Evolutionary conservation across 2,888 invertebrate genomes (phyloP), one percentile per base, ranked within the genome.

Genomic region (Autographa gamma): DNA sequence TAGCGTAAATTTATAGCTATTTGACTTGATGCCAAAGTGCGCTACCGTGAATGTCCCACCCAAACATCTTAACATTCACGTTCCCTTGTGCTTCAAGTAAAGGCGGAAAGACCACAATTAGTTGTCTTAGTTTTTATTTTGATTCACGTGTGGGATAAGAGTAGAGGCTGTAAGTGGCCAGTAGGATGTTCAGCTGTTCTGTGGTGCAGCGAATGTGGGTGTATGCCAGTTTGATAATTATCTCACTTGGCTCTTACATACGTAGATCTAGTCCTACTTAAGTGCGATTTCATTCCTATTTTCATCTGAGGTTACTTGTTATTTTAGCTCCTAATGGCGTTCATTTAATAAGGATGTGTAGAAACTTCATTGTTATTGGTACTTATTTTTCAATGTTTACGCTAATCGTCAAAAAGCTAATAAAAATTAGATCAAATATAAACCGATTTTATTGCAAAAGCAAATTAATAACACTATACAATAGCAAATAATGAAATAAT

Each of bases 401-500:
- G 34, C 34, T 34, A 34, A 11, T 38, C n/a, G 6, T 16, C 16
- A 48, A n/a, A 48, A 1, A 48, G 3, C 25, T 25, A 3, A 25
- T 25, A 3, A 25, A 25, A 25, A 25, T 25, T 25, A 1, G 3
- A 25, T 25, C 2, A 25, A 25, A 25, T 25, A 25, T 25, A 43
- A 14, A 43, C 3, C 43, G 16, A 16, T 18, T 54, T 19, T 1
- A 19, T 14, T 16, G 7, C 14, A 58, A 69, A 66, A n/a, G 16
- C 58, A 62, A 70, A 75, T 41, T 13, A 56, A 71, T 19, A 19
- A 56, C 25, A 25, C 14, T 13, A 5, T 7, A 38, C 11, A 16
- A 38, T 25, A 13, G 2, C 60, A 16, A 70, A 62, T 48, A 69
- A 76, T 19, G 63, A 56, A 60, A 60, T 32, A n/a, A 75, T 71